A percentile compares a stretch with the other conserved stretches of the same genome.
These are phyloP conservation scores for Dicyrtoma fusca DNA, from an alignment of 2,888 invertebrate species.

Conservation along the genomic window DNA sequence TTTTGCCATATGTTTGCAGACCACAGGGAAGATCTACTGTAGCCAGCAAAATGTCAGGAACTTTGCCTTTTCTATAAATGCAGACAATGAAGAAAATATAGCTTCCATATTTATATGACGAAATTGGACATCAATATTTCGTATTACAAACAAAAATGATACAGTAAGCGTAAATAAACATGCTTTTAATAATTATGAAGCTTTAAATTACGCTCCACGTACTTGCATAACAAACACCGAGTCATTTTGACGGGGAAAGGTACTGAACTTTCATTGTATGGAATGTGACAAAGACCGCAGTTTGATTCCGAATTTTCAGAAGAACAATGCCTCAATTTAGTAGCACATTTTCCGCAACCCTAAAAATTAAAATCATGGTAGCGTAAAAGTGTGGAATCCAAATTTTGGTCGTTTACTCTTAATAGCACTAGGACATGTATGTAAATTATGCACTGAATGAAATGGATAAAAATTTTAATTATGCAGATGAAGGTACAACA, in stretches of 20 bases:
- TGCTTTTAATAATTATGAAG: neutral
- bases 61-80: conserved; percentile 72
- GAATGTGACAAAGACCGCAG: conserved; percentile 76
- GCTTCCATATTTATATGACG: too few relatives aligned
- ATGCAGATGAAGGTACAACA: neutral
- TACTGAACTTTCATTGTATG: conserved; percentile 73
- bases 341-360: conserved; percentile 27
- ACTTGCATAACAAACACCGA: conserved; percentile 74
- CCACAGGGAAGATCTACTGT: conserved; percentile 83
- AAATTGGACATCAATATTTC: too few relatives aligned
- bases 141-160: neutral
- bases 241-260: conserved; percentile 75
- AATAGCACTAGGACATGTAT: too few relatives aligned
- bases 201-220: conserved; percentile 57
- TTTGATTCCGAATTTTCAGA: conserved; percentile 22
- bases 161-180: neutral
- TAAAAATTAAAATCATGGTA: conserved; percentile 8
- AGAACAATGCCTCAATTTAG: conserved; percentile 10
- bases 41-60: conserved; percentile 87
- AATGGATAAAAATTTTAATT: neutral
- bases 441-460: neutral
- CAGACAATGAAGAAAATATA: neutral
- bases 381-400: too few relatives aligned
- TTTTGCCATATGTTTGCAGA: conserved; percentile 72
- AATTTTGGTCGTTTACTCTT: too few relatives aligned